Conservation (phyloP, 2,888 invertebrate genomes). For the Dryadula phaetusa region DNA sequence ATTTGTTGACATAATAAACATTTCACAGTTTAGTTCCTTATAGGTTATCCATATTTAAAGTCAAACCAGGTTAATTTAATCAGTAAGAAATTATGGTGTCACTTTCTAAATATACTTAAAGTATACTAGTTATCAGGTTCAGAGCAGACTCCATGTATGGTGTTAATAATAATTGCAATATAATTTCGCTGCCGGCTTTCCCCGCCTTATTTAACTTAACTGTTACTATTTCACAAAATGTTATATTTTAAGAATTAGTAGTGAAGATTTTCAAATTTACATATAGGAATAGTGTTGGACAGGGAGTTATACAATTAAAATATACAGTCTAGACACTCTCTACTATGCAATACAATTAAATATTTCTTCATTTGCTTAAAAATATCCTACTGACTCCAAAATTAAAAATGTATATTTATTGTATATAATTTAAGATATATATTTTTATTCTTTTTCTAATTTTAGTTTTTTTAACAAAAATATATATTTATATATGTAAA, state of each 20-base stretch:
- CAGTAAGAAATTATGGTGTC: slow-evolving; percentile 35
- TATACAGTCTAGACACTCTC: no score
- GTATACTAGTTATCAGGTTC: slow-evolving; percentile 18
- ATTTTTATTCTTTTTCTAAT: no score
- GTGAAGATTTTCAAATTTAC: no score
- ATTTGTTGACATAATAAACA: neutral
- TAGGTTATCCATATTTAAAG: slow-evolving; percentile 23
- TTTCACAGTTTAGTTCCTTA: neutral
- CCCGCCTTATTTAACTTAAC: neutral
- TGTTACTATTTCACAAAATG: neutral
- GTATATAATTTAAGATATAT: no score
- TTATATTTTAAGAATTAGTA: neutral
- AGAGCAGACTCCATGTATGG: slow-evolving; percentile 20
- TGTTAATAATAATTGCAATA: slow-evolving; percentile 23
- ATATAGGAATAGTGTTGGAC: no score
- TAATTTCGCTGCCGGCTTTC: slow-evolving; percentile 12
- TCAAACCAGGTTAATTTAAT: slow-evolving; percentile 30
- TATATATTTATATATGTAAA: no score
- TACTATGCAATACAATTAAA: no score
- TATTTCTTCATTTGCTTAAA: no score
- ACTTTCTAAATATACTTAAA: slow-evolving; percentile 32
- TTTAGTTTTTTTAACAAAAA: no score
- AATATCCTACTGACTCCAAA: no score
- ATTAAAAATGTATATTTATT: no score
- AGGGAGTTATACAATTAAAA: no score